phyloP scores from a whole-genome alignment of 2,797 vertebrate species.

The Meda fulgida region DNA sequence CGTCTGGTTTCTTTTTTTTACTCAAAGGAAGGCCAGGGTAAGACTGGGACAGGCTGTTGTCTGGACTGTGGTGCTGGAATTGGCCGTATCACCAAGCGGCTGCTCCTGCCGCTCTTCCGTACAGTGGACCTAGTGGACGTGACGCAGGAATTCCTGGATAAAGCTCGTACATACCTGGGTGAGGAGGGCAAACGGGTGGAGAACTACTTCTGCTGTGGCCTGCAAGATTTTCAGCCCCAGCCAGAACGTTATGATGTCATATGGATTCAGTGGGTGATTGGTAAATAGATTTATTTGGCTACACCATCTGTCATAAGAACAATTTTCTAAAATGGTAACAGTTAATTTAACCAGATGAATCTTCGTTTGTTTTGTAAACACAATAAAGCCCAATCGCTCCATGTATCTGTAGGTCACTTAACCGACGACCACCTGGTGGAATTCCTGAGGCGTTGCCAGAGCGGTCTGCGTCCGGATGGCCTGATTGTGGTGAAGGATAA shows the following conservation, averaged over 20 bases:
- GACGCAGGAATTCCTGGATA: slow-evolving; percentile 91
- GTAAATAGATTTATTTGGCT: slow-evolving; percentile 69
- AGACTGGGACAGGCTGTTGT: slow-evolving; percentile 81
- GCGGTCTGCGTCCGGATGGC: slow-evolving; percentile 84
- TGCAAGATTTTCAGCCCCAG: slow-evolving; percentile 92
- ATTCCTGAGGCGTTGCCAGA: slow-evolving; percentile 88
- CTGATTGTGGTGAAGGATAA: slow-evolving; percentile 96
- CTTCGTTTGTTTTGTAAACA: background rate
- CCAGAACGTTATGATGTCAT: slow-evolving; percentile 89
- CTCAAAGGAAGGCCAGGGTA: slow-evolving; percentile 84
- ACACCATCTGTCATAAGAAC: background rate
- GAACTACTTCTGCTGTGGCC: slow-evolving; percentile 89
- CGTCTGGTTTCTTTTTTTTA: slow-evolving; percentile 4
- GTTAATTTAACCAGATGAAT: background rate
- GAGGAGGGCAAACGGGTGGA: slow-evolving; percentile 87
- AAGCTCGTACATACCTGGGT: slow-evolving; percentile 89
- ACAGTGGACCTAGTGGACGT: slow-evolving; percentile 95
- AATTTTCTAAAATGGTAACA: background rate
- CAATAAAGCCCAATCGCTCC: too few relatives aligned
- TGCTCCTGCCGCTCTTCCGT: slow-evolving; percentile 92
- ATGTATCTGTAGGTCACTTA: slow-evolving; percentile 85
- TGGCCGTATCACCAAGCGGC: slow-evolving; percentile 90
- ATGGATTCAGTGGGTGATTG: slow-evolving; percentile 99
- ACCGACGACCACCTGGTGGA: slow-evolving; percentile 89
- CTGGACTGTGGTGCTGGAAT: slow-evolving; percentile 97